Evolutionary conservation across 1,140 invertebrate genomes (phyloP), one percentile per base, ranked within the genome.

Genomic region (Ectropis grisescens): DNA sequence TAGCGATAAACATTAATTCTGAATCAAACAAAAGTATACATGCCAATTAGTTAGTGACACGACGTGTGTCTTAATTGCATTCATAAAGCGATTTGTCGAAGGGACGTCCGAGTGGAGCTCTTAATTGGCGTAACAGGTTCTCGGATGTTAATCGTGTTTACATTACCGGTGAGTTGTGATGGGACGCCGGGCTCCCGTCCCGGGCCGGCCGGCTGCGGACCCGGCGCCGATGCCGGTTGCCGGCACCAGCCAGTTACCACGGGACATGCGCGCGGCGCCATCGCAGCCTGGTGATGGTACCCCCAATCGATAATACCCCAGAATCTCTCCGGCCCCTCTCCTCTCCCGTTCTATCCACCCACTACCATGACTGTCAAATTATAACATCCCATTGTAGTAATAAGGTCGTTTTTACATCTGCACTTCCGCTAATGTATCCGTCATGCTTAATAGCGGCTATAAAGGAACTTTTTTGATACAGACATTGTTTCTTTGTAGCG

Each of bases 261-360:
- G 52, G 47, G 47, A 49, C 66, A 61, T 64, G 64, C 69, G 67
- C 67, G 58, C 56, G 51, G 47, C 46, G 40, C 37, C 46, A 33
- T 24, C 41, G 41, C 37, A 30, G 32, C 41, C 58, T 65, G 66
- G 55, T 66, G 66, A 62, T 68, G 66, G 62, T 39, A 50, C n/a
- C n/a, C n/a, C 48, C 46, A 68, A 80, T 80, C 75, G 70, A 80
- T 79, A 75, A 55, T 55, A 47, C 51, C 60, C 65, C 67, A 78
- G 67, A 70, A 78, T 78, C 72, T 62, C 53, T 52, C 57, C 48
- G 41, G 52, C 54, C 69, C 60, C 55, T 56, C 54, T 54, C 58
- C 49, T 58, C 62, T 60, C 51, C 58, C 56, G 38, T 42, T 40
- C 42, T 44, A 45, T 41, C 48, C 49, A 37, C 49, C 47, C 32